Evolutionary conservation across 2,113 vertebrate species (phyloP), one percentile per base, ranked within the genome.

Genomic region (Damaliscus lunatus): DNA sequence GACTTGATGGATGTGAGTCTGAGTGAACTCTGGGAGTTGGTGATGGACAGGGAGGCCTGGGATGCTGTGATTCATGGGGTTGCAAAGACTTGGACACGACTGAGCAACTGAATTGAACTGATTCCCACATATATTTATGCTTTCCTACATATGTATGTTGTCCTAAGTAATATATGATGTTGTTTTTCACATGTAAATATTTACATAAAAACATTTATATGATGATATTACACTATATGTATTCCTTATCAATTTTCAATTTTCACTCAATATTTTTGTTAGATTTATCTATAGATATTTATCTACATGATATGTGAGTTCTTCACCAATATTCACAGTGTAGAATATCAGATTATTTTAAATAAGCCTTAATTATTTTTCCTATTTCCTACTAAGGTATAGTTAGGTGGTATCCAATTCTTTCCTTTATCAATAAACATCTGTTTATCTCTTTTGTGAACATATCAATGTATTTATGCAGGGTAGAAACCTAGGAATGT

Each of bases 1-100:
- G 55, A 57, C 23, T 25, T 1, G 1, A 57, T 57, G 23, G 23
- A 57, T 23, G 0, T 27, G 55, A 57, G 55, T 0, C 4, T 27
- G 3, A 57, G 23, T 57, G 23, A 57, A 57, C 10, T 57, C 55
- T 0, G 1, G 23, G 55, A 57, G 55, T 2, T 59, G 57, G 23
- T 59, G 57, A 59, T 59, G 57, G 10, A 59, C 23, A 59, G 57
- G 23, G 4, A 59, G 9, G 10, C 23, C 23, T 57, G 55, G 55
- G 3, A 2, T 59, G 23, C 23, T 27, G 57, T 1, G 3, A 59
- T 59, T 27, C 57, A 27, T 59, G 25, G 57, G 25, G 25, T 12
- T 2, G 2, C 57, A 59, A 59, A 59, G 4, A 59, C 25, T 59
- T 4, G 0, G 57, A 27, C 57, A 59, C 0, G 2, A 59, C 25